These are phyloP conservation scores for Sisor rabdophorus DNA, from an alignment of 2,113 vertebrate genomes.

Conservation along the genomic window DNA sequence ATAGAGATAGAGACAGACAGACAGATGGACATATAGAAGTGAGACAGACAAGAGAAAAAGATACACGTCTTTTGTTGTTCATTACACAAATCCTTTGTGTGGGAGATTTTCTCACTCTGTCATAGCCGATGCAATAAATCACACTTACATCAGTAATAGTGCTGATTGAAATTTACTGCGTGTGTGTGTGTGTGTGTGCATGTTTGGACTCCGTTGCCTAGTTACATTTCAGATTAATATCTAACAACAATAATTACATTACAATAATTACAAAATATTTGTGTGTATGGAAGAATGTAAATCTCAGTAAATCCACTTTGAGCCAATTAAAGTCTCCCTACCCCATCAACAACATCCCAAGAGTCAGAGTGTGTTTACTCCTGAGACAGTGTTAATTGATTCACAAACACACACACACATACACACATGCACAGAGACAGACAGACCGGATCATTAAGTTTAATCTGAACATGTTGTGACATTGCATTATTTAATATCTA, in stretches of 20 bases:
- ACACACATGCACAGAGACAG: background rate
- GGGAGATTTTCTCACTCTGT: slow-evolving; percentile 6
- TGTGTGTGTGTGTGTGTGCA: slow-evolving; percentile 5
- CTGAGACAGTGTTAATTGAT: background rate
- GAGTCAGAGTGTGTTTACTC: background rate
- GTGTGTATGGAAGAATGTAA: background rate
- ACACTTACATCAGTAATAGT: background rate
- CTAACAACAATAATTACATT: too few relatives aligned
- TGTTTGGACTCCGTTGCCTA: background rate
- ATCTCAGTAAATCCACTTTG: background rate
- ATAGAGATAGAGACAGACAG: background rate
- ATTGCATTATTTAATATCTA: too few relatives aligned
- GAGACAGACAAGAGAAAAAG: too few relatives aligned
- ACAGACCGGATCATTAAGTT: too few relatives aligned
- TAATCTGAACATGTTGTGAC: too few relatives aligned
- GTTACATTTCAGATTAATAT: too few relatives aligned
- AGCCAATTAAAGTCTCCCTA: background rate
- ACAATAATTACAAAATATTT: too few relatives aligned
- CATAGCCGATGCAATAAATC: slow-evolving; percentile 9
- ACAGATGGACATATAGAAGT: too few relatives aligned
- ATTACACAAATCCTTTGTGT: background rate
- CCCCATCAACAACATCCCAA: background rate
- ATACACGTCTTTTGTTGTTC: background rate
- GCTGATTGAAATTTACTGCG: background rate
- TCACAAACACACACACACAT: background rate